Percentiles rank a stretch among this genome's conserved stretches.
phyloP scores from a whole-genome alignment of 2,888 invertebrate species.

The Elmis aenea region DNA sequence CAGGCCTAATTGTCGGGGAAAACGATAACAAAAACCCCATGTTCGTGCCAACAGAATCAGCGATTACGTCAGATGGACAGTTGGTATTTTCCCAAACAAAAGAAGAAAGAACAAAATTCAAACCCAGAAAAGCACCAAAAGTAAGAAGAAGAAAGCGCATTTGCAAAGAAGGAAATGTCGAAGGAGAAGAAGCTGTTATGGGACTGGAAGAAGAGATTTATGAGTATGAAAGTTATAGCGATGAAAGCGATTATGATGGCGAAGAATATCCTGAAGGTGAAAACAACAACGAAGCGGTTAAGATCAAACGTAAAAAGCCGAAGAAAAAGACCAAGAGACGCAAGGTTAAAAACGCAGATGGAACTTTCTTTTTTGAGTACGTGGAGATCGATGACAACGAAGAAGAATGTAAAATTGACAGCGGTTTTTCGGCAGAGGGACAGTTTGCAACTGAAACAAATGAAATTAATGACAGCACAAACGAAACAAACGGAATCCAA shows the following conservation, averaged over 20 bases:
- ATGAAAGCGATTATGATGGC: slow-evolving; percentile 1
- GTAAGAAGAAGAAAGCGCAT: too few species aligned
- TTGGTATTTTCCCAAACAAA: slow-evolving; percentile 41
- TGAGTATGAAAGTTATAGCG: slow-evolving; percentile 2
- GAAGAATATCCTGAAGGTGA: slow-evolving; percentile 1
- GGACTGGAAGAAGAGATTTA: slow-evolving; percentile 18
- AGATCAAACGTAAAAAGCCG: background rate
- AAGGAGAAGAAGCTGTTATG: slow-evolving; percentile 19
- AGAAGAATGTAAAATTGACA: too few species aligned
- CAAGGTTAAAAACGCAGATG: slow-evolving; percentile 9
- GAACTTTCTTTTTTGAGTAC: too few species aligned
- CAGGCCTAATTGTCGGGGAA: slow-evolving; percentile 65
- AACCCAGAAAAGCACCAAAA: slow-evolving; percentile 32
- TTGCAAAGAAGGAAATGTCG: slow-evolving; percentile 17
- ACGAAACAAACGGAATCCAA: too few species aligned
- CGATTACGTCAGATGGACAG: slow-evolving; percentile 51
- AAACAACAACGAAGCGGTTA: background rate
- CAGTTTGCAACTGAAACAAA: too few species aligned
- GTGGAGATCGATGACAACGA: too few species aligned
- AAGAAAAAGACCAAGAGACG: slow-evolving; percentile 8
- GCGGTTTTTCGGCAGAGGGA: too few species aligned
- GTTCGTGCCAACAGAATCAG: slow-evolving; percentile 66
- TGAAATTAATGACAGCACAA: too few species aligned
- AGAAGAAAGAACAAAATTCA: slow-evolving; percentile 40
- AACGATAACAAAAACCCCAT: slow-evolving; percentile 56